Evolutionary conservation across 2,888 invertebrate genomes (phyloP).

Genomic region (Aquatica leii): DNA sequence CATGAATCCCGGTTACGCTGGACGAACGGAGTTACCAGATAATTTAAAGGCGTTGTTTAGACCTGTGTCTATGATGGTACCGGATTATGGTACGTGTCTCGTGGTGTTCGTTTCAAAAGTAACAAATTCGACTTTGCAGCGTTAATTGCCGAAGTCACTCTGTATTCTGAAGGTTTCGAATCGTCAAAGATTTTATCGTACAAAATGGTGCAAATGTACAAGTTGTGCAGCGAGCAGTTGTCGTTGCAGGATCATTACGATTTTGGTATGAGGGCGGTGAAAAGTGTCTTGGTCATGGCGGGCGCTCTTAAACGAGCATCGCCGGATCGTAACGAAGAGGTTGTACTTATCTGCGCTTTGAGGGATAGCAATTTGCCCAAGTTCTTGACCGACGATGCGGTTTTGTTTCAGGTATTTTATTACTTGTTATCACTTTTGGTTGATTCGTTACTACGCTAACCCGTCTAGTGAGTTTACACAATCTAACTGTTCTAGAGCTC

Average conservation of each 20-base stretch:
- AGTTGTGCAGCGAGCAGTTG: conserved; percentile 88
- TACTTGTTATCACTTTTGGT: not conserved
- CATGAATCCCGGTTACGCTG: conserved; percentile 94
- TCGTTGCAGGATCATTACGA: conserved; percentile 94
- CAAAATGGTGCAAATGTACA: conserved; percentile 94
- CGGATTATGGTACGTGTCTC: conserved; percentile 77
- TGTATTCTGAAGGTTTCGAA: conserved; percentile 94
- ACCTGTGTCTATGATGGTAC: conserved; percentile 92
- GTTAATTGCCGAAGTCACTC: conserved; percentile 87
- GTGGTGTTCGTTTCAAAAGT: not conserved
- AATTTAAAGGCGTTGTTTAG: conserved; percentile 88
- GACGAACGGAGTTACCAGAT: conserved; percentile 87
- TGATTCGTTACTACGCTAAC: not conserved
- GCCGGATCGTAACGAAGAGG: conserved; percentile 85
- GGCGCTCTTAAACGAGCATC: conserved; percentile 86
- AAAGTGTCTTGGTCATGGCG: conserved; percentile 93
- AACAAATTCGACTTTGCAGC: conserved; percentile 61
- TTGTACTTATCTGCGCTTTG: conserved; percentile 83
- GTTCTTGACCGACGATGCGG: conserved; percentile 84
- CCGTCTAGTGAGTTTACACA: too few relatives aligned
- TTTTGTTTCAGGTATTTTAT: conserved; percentile 72
- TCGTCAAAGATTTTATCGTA: conserved; percentile 86
- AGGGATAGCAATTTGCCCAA: conserved; percentile 92
- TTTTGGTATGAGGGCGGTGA: conserved; percentile 93
- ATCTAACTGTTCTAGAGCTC: too few relatives aligned